These are phyloP conservation scores for Eristalinus aeneus DNA, from an alignment of 2,888 invertebrate genomes.

Conservation along the genomic window DNA sequence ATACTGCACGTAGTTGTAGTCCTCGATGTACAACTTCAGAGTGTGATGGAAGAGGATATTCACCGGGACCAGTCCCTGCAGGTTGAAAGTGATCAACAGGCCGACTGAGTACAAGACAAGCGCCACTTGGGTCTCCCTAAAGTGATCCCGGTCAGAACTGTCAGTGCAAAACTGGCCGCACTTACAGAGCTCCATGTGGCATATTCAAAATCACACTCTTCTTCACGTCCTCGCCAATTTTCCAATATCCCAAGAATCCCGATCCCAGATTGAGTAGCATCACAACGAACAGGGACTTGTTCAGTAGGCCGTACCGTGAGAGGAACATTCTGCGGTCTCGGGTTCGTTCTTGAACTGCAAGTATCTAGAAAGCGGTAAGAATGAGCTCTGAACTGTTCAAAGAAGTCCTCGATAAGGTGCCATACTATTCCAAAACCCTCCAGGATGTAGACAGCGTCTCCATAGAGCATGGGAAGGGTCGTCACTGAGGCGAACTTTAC, in stretches of 20 bases:
- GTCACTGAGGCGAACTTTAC: constrained; percentile 80
- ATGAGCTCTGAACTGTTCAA: background rate
- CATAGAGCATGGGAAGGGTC: constrained; percentile 90
- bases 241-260: constrained; percentile 95
- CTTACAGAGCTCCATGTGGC: constrained; percentile 86
- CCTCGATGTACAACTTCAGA: constrained; percentile 1
- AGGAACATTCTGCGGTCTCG: constrained; percentile 91
- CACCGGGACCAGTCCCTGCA: background rate
- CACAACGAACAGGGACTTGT: constrained; percentile 89
- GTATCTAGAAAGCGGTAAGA: constrained; percentile 84
- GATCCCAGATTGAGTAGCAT: constrained; percentile 90
- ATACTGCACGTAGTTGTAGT: constrained; percentile 35
- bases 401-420: background rate
- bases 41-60: background rate
- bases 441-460: constrained; percentile 94
- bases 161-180: constrained; percentile 83
- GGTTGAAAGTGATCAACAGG: background rate
- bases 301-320: constrained; percentile 93
- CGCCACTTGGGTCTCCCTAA: background rate
- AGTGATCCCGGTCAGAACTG: no score
- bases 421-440: constrained; percentile 90
- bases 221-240: constrained; percentile 87
- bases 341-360: constrained; percentile 97
- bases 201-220: constrained; percentile 94
- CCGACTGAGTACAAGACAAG: background rate